Conservation (phyloP, 1,140 invertebrate species). For the Lordiphosa mommai region DNA sequence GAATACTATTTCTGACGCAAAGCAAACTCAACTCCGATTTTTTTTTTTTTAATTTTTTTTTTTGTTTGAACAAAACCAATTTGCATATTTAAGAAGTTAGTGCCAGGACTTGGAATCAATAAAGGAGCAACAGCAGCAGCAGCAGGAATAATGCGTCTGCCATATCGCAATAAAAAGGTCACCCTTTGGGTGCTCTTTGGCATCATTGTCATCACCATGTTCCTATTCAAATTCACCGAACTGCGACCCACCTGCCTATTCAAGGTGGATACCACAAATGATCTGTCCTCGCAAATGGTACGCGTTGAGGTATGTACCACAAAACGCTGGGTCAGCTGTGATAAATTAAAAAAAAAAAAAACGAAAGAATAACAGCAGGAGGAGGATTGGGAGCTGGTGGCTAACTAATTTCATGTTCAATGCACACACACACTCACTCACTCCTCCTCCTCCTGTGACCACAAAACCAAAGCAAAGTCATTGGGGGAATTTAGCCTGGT, state of each 20-base stretch:
- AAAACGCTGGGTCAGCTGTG: background rate
- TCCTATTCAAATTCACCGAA: constrained; percentile 79
- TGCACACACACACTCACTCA: constrained; percentile 57
- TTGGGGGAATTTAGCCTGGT: constrained; percentile 58
- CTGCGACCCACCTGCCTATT: constrained; percentile 77
- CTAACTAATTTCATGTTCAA: constrained; percentile 71
- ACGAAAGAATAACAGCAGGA: background rate
- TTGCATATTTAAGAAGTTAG: constrained; percentile 59
- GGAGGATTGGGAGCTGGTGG: constrained; percentile 23
- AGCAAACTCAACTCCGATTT: constrained; percentile 44
- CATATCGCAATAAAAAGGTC: constrained; percentile 74
- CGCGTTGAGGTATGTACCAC: constrained; percentile 69
- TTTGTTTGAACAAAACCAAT: constrained; percentile 58
- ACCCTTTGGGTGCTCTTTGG: constrained; percentile 75
- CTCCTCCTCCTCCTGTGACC: constrained; percentile 4
- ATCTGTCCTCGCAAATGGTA: constrained; percentile 64
- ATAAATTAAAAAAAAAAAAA: constrained; percentile 30
- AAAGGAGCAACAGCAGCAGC: background rate
- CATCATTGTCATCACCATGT: constrained; percentile 77
- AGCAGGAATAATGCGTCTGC: constrained; percentile 62
- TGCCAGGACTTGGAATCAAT: background rate
- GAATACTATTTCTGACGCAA: constrained; percentile 3
- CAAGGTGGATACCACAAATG: constrained; percentile 58
- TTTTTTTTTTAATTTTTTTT: no score
- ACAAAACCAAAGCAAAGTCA: constrained; percentile 53